These are phyloP conservation scores for Gobiocypris rarus DNA, from an alignment of 2,113 vertebrate species.

Conservation along the genomic window DNA sequence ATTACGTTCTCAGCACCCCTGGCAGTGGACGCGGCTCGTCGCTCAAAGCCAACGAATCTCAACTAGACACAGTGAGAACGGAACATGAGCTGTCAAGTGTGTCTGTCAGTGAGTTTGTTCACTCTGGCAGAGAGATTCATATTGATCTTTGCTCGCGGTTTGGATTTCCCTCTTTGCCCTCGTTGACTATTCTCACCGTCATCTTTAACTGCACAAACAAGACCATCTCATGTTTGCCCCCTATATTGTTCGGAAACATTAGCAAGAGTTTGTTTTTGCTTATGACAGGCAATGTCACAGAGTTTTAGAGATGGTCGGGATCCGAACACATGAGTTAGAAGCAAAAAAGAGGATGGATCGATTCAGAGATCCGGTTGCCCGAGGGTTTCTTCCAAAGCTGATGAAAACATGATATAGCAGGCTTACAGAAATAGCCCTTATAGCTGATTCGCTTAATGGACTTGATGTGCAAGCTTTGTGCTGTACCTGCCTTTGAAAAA, in stretches of 20 bases:
- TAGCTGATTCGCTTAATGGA: constrained; percentile 55
- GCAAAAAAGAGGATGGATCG: constrained; percentile 48
- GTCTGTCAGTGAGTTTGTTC: constrained; percentile 40
- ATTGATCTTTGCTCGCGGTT: constrained; percentile 41
- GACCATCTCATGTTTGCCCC: constrained; percentile 11
- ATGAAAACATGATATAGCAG: constrained; percentile 54
- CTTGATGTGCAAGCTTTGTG: constrained; percentile 45
- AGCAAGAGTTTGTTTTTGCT: constrained; percentile 5
- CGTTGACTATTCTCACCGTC: constrained; percentile 29
- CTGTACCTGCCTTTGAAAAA: constrained; percentile 39
- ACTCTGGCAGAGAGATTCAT: constrained; percentile 30
- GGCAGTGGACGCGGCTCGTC: constrained; percentile 22
- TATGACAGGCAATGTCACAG: background rate
- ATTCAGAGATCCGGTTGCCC: constrained; percentile 51
- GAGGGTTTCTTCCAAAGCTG: constrained; percentile 54
- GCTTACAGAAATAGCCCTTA: constrained; percentile 54
- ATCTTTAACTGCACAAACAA: constrained; percentile 40
- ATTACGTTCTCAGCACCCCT: constrained; percentile 15
- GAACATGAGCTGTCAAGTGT: constrained; percentile 51
- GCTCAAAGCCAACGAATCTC: constrained; percentile 38
- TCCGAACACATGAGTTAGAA: constrained; percentile 37
- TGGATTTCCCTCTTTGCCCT: constrained; percentile 36
- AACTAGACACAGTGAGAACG: constrained; percentile 30
- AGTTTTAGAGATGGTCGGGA: constrained; percentile 37
- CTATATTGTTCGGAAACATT: background rate